Evolutionary conservation across 2,113 vertebrate species (phyloP), one percentile per base, ranked within the genome.

Genomic region (Salvator merianae): DNA sequence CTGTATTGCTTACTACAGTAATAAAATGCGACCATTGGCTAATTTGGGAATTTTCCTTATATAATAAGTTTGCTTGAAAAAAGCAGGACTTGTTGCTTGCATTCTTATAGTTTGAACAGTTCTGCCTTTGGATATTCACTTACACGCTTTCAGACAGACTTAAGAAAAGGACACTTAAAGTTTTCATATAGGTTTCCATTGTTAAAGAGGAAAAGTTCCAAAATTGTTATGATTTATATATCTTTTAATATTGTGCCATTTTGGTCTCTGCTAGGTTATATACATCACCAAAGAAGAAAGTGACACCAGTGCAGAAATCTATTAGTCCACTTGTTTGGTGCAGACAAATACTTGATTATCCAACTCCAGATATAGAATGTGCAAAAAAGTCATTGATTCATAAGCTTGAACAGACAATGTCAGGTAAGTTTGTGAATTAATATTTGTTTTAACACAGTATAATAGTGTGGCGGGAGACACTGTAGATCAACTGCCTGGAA

Each of bases 371-470:
- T 77, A 97, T 99, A 94, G 99, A 99, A 95, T 97, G 97, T 89
- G 99, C 98, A 94, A 99, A 99, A 93, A 98, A 98, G 85, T 99
- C 97, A 18, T 97, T 99, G 92, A 97, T 99, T 90, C 98, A 99
- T 94, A 96, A 98, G 86, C 97, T 99, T 93, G 99, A 99, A 90
- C 97, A 99, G 95, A 99, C 97, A 83, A 98, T 99, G 97, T 98
- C 97, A 40, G 97, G 99, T 99, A 96, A 94, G 95, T 94, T 82
- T 83, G 9, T 89, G 74, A 73, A 30, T 77, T 34, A 62, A 34
- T 34, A 13, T 59, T n/a, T 86, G 22, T 50, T 26, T 7, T 77
- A 28, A 62, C 9, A 47, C 43, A 59, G 18, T 16, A 16, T 20
- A 59, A 59, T 59, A 59, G 55, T 59, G 22, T 50, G 50, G 26